Evolutionary conservation across 2,113 vertebrate genomes (phyloP).

Genomic region (Gobio gobio): DNA sequence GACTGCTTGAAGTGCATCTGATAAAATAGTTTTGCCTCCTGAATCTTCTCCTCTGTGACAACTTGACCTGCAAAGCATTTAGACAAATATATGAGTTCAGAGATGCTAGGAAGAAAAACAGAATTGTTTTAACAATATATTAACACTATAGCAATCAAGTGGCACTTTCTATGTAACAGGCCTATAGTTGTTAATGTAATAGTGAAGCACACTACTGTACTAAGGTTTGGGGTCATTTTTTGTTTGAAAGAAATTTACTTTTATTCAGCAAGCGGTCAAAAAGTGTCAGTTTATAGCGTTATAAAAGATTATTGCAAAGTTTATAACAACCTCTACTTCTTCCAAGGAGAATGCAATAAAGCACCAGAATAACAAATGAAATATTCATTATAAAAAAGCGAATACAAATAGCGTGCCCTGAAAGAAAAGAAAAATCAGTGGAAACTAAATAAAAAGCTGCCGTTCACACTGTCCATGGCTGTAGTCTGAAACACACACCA

Average conservation of each 20-base stretch:
- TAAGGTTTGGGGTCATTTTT: no score
- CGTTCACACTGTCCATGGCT: not conserved
- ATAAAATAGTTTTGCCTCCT: slow-evolving; percentile 78
- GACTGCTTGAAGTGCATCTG: slow-evolving; percentile 77
- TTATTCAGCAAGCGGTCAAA: no score
- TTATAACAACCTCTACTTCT: not conserved
- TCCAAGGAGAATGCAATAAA: not conserved
- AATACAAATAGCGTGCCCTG: not conserved
- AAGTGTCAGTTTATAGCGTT: no score
- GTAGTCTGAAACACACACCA: not conserved
- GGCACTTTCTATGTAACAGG: not conserved
- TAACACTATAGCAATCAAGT: not conserved
- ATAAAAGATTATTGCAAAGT: not conserved
- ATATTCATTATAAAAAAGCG: not conserved
- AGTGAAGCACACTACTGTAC: no score
- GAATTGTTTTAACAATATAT: not conserved
- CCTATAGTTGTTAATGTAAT: no score
- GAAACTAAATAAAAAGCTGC: not conserved
- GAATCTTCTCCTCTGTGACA: slow-evolving; percentile 79
- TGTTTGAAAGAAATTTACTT: no score
- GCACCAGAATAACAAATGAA: not conserved
- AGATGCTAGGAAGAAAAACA: not conserved
- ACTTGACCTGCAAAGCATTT: slow-evolving; percentile 67
- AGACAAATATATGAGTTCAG: not conserved
- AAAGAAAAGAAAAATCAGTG: not conserved